Base-by-base conservation (phyloP, 2,113 vertebrate species). In the Calyptomena viridis region DNA sequence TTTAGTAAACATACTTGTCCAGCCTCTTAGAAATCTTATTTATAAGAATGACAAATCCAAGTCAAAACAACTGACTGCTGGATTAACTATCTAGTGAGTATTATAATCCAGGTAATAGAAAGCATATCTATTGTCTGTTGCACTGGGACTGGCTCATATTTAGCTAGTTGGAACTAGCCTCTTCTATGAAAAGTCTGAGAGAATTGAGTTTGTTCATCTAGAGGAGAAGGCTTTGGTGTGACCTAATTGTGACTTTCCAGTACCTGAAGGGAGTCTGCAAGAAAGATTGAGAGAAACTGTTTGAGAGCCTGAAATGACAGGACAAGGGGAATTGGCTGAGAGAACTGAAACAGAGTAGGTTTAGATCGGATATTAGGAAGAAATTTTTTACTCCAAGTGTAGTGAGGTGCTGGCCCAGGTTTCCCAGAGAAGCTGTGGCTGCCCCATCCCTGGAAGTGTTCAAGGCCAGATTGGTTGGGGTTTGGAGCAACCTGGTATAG, bases 91-190 rank as follows among this genome's bases (percentile, higher is more conserved):
- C 4, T 74, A 24, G 67, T 3, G 10, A 20, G 3, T 12, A 5
- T 24, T 73, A 33, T 4, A 11, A 11, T 23, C 27, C 4, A 1
- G 27, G 50, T 68, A 59, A 9, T 0, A 31, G 23, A 12, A 22
- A 46, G 3, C 4, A 3, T 3, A 12, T 35, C 8, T 1, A 0
- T 17, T 44, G 9, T 15, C 1, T 44, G 10, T 3, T 50, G 30
- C 14, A 15, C n/a, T 37, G 23, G 35, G 58, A 13, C 35, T 62
- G 27, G 35, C 19, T 62, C 11, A 19, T 28, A 39, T 19, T 28
- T 62, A 24, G 15, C 17, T 28, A 6, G 37, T 62, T 62, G 37
- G 59, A 28, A 62, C 16, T 28, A 8, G 24, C 25, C 25, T 39
- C 22, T 39, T 17, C 58, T 23, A 9, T 25, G 35, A 60, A 59